These are phyloP conservation scores for Pandemis heparana DNA, from an alignment of 2,888 invertebrate species.

Conservation along the genomic window DNA sequence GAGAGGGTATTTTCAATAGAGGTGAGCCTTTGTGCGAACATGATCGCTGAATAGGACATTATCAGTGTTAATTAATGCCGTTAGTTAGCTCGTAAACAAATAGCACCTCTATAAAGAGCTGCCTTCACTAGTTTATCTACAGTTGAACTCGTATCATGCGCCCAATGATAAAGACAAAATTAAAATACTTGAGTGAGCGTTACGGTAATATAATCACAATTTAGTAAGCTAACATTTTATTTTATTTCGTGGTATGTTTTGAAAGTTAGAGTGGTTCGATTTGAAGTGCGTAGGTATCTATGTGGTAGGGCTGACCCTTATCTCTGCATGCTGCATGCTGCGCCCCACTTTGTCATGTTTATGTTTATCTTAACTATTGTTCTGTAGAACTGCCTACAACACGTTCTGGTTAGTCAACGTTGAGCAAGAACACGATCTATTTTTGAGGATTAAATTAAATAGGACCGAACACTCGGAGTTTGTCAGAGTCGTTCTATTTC, in stretches of 20 bases:
- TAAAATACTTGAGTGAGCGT: conserved; percentile 38
- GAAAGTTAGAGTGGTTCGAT: background rate
- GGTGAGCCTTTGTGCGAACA: conserved; percentile 65
- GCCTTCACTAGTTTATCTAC: conserved; percentile 51
- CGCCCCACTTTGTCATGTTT: conserved; percentile 7
- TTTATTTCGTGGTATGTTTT: background rate
- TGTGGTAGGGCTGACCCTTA: conserved; percentile 1
- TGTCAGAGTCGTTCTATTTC: background rate
- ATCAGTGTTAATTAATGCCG: conserved; percentile 23
- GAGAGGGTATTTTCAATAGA: conserved; percentile 83
- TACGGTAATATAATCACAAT: conserved; percentile 20
- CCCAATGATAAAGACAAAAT: conserved; percentile 51
- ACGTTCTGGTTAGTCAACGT: conserved; percentile 10
- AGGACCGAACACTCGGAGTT: background rate
- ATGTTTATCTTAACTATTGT: conserved; percentile 15
- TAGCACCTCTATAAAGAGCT: conserved; percentile 39
- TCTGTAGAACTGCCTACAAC: background rate
- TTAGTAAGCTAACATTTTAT: conserved; percentile 1
- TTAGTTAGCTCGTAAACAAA: conserved; percentile 46
- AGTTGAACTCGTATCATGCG: conserved; percentile 51
- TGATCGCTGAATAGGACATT: conserved; percentile 2
- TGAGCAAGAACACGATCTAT: conserved; percentile 1
- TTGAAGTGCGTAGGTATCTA: conserved; percentile 1
- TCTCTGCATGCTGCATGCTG: conserved; percentile 7
- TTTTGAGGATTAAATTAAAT: conserved; percentile 3